phyloP scores from a whole-genome alignment of 2,113 vertebrate species.

The Anthoscopus minutus region DNA sequence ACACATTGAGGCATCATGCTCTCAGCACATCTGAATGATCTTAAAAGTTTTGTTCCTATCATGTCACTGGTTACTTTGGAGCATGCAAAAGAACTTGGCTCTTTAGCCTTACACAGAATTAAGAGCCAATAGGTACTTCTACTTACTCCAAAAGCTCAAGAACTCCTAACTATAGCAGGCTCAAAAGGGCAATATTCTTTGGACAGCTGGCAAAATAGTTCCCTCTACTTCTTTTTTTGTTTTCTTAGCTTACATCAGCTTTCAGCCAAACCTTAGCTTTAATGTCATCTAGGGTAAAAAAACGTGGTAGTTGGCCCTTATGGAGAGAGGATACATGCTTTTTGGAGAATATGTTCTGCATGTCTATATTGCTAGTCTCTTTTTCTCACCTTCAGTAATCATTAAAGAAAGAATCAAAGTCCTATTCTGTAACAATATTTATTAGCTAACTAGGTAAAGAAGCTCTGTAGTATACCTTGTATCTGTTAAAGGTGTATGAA shows the following conservation, averaged over 20 bases:
- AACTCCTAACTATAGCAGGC: not conserved
- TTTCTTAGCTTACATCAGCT: not conserved
- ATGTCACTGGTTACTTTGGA: not conserved
- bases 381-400: not conserved
- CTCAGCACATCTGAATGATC: not conserved
- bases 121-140: not conserved
- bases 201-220: not conserved
- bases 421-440: not conserved
- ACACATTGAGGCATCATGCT: not conserved
- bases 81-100: not conserved
- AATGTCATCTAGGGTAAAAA: not conserved
- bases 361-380: not conserved
- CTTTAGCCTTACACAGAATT: not conserved
- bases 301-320: not conserved
- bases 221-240: not conserved
- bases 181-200: not conserved
- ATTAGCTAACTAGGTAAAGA: not conserved
- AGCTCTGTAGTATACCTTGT: not conserved
- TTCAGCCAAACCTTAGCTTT: not conserved
- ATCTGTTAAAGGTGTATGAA: not conserved
- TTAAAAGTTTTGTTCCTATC: not conserved
- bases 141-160: not conserved
- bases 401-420: not conserved
- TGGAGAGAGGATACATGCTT: not conserved
- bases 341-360: not conserved